Conservation (phyloP, 2,888 invertebrate species). For the Noctua pronuba region DNA sequence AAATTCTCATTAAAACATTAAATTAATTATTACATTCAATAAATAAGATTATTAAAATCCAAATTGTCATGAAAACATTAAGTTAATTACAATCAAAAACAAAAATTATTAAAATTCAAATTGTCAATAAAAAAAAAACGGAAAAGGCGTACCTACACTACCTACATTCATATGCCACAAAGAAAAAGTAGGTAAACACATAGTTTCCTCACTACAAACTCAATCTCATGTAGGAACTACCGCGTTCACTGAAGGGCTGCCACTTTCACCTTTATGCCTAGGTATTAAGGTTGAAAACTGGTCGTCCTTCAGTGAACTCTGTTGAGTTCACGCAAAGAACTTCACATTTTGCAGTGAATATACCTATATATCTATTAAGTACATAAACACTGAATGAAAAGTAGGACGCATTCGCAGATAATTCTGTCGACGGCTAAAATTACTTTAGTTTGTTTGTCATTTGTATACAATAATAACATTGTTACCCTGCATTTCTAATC, state of each 20-base stretch:
- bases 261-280: no score
- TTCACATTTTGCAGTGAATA: neutral
- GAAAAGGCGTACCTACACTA: no score
- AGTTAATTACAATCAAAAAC: no score
- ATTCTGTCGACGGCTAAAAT: conserved; percentile 6
- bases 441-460: neutral
- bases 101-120: no score
- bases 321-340: neutral
- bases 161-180: neutral
- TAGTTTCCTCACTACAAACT: neutral
- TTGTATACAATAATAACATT: conserved; percentile 7
- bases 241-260: no score
- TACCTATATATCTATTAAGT: conserved; percentile 12
- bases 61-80: no score
- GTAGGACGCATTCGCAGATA: conserved; percentile 29
- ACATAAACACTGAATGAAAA: conserved; percentile 9
- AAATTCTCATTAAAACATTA: no score
- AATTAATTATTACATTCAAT: no score
- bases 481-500: neutral
- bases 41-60: no score
- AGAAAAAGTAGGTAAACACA: neutral
- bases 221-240: neutral
- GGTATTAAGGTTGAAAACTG: no score
- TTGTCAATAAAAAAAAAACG: no score
- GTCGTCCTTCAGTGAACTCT: no score